phyloP scores from a whole-genome alignment of 1,140 invertebrate species.

The Calycopis cecrops region DNA sequence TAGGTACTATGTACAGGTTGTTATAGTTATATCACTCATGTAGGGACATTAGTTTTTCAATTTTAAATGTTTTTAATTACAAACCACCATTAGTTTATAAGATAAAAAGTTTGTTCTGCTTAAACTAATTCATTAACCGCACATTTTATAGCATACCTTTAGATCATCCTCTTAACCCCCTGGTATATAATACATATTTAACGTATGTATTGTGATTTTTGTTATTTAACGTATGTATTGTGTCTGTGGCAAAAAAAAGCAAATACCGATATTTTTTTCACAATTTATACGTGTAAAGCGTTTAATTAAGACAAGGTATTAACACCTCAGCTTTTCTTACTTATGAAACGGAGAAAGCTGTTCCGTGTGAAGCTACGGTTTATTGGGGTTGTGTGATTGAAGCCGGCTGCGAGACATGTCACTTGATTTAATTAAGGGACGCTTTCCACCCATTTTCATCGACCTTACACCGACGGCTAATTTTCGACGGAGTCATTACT shows the following conservation, averaged over 20 bases:
- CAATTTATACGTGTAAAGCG: conserved; percentile 13
- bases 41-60: not conserved
- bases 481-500: conserved; percentile 61
- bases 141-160: no score
- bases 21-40: not conserved
- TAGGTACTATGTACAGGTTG: not conserved
- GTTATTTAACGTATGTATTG: no score
- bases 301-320: conserved; percentile 14
- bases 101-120: not conserved
- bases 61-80: no score
- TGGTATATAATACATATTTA: no score
- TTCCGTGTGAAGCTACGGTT: conserved; percentile 48
- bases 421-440: conserved; percentile 74
- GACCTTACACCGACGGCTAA: conserved; percentile 60
- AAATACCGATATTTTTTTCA: conserved; percentile 3
- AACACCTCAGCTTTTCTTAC: conserved; percentile 4
- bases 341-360: conserved; percentile 33
- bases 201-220: no score
- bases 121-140: not conserved
- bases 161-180: no score
- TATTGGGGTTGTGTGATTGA: conserved; percentile 73
- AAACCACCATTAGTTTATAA: no score
- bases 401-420: conserved; percentile 67
- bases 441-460: conserved; percentile 63
- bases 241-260: no score